These are phyloP conservation scores for Microctonus aethiopoides DNA, from an alignment of 2,888 invertebrate species.

Conservation along the genomic window DNA sequence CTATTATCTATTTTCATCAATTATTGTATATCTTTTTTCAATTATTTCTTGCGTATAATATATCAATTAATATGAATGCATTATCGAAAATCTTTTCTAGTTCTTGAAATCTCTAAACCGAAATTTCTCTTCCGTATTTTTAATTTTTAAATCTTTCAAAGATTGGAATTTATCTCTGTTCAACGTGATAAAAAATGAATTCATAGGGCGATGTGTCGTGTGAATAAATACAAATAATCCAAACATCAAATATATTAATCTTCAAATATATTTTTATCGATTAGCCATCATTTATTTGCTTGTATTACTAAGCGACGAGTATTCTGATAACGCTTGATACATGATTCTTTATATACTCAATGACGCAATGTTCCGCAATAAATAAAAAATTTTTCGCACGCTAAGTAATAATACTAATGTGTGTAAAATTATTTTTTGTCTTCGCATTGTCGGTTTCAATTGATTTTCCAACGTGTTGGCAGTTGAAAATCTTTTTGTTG, in stretches of 20 bases:
- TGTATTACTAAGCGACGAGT: not conserved
- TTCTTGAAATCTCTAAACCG: too few relatives aligned
- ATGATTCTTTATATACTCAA: not conserved
- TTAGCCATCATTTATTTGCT: not conserved
- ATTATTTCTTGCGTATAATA: too few relatives aligned
- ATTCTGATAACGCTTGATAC: not conserved
- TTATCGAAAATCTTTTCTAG: too few relatives aligned
- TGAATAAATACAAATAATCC: not conserved
- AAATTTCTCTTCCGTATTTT: too few relatives aligned
- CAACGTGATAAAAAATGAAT: not conserved
- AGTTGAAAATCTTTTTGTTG: not conserved
- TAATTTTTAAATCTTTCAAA: too few relatives aligned
- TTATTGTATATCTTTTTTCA: too few relatives aligned
- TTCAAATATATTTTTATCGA: not conserved
- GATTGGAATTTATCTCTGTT: too few relatives aligned
- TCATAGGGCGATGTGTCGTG: not conserved
- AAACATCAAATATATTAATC: not conserved
- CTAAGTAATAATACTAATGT: not conserved
- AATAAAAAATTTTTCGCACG: not conserved
- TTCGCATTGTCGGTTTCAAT: not conserved
- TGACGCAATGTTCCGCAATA: not conserved
- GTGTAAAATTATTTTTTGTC: not conserved
- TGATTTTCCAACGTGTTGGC: not conserved
- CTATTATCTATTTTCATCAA: too few relatives aligned
- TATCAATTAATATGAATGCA: too few relatives aligned